Percentiles rank a stretch among this genome's conserved stretches.
These are phyloP conservation scores for Agrochola lota DNA, from an alignment of 2,888 invertebrate species.

Conservation along the genomic window DNA sequence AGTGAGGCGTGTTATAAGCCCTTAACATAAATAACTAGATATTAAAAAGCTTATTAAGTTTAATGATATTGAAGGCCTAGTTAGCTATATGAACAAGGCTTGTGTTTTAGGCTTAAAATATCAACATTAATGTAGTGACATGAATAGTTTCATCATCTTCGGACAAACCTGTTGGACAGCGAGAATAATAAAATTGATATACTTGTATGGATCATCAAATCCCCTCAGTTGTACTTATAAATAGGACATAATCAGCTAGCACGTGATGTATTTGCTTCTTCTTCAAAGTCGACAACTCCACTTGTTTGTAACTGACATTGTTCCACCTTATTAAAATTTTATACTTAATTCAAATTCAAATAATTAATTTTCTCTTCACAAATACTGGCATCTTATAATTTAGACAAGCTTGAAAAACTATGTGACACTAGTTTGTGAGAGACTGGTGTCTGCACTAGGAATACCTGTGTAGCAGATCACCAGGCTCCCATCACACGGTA, in stretches of 20 bases:
- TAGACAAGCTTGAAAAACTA: too few relatives aligned
- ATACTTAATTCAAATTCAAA: not conserved
- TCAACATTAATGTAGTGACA: conserved; percentile 3
- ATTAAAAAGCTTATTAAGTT: conserved; percentile 47
- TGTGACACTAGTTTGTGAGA: too few relatives aligned
- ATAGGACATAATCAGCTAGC: not conserved
- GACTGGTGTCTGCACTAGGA: too few relatives aligned
- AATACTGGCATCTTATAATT: too few relatives aligned
- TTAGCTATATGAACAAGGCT: conserved; percentile 18
- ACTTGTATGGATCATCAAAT: not conserved
- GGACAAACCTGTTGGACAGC: not conserved
- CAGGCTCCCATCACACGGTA: too few relatives aligned
- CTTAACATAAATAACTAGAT: conserved; percentile 24
- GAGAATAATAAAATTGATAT: conserved; percentile 8
- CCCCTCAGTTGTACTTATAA: not conserved
- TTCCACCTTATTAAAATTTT: not conserved
- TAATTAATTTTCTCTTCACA: too few relatives aligned
- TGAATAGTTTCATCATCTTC: conserved; percentile 35
- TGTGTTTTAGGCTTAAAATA: conserved; percentile 26
- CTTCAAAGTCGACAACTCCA: not conserved
- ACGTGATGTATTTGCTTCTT: not conserved
- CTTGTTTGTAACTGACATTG: not conserved
- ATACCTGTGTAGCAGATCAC: too few relatives aligned
- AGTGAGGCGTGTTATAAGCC: conserved; percentile 6
- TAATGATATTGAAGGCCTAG: conserved; percentile 24